These are phyloP conservation scores for Bombyx mandarina DNA, from an alignment of 1,140 invertebrate species.

Conservation along the genomic window DNA sequence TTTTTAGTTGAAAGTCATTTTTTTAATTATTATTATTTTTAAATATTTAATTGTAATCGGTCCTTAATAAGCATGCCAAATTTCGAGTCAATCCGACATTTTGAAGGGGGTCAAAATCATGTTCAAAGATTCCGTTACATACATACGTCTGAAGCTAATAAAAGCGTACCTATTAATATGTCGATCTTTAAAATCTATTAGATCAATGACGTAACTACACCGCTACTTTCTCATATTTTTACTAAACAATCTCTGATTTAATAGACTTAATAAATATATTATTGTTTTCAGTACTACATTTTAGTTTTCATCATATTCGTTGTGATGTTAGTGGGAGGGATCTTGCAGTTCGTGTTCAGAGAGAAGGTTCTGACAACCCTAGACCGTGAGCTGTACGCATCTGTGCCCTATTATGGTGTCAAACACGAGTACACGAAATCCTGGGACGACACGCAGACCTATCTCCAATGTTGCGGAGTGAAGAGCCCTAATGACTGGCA, in stretches of 20 bases:
- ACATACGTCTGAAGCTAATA: too few species aligned
- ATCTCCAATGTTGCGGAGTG: conserved; percentile 89
- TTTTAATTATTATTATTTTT: too few species aligned
- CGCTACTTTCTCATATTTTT: conserved; percentile 6
- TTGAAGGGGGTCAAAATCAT: too few species aligned
- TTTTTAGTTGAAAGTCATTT: too few species aligned
- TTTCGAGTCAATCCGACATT: too few species aligned
- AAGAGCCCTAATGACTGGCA: conserved; percentile 82
- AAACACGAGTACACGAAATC: conserved; percentile 78
- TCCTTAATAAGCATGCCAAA: too few species aligned
- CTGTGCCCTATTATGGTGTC: conserved; percentile 80
- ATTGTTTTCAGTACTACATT: conserved; percentile 84
- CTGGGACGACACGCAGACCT: conserved; percentile 86
- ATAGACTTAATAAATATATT: too few species aligned
- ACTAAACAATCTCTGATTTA: neutral
- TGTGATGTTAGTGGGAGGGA: conserved; percentile 88
- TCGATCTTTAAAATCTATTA: neutral
- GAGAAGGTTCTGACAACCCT: conserved; percentile 81
- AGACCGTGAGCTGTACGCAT: conserved; percentile 83
- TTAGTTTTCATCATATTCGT: conserved; percentile 89
- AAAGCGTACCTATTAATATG: too few species aligned
- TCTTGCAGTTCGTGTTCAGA: conserved; percentile 90
- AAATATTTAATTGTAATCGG: too few species aligned
- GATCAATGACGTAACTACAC: neutral
- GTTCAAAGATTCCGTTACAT: too few species aligned